Evolutionary conservation across 1,140 invertebrate genomes (phyloP).

Genomic region (Drosophila ercepeae): DNA sequence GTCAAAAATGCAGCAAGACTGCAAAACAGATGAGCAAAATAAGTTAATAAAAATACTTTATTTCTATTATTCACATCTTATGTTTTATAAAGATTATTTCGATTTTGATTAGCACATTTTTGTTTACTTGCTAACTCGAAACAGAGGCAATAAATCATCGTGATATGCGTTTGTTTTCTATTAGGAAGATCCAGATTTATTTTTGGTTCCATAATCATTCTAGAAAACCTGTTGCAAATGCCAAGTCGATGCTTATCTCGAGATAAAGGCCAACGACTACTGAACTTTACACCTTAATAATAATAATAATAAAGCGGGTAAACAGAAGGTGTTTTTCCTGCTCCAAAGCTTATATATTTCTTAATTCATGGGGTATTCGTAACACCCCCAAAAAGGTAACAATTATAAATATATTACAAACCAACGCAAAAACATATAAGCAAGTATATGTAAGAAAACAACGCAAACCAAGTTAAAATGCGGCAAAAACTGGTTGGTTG

Average conservation of each 20-base stretch:
- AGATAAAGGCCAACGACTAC: background rate
- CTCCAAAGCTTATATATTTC: background rate
- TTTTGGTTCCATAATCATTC: background rate
- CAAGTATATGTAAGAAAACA: background rate
- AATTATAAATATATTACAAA: constrained; percentile 5
- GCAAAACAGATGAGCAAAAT: too few relatives aligned
- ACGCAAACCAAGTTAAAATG: constrained; percentile 10
- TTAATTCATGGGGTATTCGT: background rate
- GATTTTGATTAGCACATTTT: constrained; percentile 7
- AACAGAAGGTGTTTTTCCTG: background rate
- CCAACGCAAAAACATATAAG: constrained; percentile 4
- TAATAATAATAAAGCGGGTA: background rate
- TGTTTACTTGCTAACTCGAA: constrained; percentile 1
- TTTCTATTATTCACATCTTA: too few relatives aligned
- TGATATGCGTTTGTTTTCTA: background rate
- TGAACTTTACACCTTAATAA: background rate
- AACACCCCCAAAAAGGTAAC: background rate
- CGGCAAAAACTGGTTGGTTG: constrained; percentile 29
- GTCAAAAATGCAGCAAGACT: constrained; percentile 60
- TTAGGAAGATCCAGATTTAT: background rate
- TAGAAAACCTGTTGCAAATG: constrained; percentile 1
- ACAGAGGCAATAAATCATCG: background rate
- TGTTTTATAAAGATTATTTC: background rate
- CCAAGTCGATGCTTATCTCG: background rate
- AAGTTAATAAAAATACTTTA: too few relatives aligned